Percentiles rank a stretch among this genome's conserved stretches.
Evolutionary conservation across 2,113 vertebrate genomes (phyloP).

Genomic region (Semnornis frantzii): DNA sequence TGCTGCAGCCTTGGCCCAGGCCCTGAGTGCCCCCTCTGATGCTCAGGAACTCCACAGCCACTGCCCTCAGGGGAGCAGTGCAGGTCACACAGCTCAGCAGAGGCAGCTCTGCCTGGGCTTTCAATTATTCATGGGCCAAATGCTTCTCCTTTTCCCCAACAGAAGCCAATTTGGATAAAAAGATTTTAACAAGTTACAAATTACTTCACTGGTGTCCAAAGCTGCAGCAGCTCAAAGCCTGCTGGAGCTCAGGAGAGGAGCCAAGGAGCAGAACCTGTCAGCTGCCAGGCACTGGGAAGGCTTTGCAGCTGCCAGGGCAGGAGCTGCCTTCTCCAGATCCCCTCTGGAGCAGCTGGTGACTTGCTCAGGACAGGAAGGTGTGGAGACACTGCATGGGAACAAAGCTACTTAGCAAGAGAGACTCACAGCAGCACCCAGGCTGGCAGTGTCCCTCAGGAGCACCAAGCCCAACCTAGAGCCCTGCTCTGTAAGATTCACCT

Average conservation of each 20-base stretch:
- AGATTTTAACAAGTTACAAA: neutral
- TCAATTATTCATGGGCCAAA: neutral
- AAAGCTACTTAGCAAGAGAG: neutral
- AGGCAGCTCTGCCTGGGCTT: neutral
- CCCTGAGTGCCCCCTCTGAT: neutral
- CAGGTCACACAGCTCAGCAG: neutral
- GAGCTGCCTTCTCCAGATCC: neutral
- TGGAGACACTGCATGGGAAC: neutral
- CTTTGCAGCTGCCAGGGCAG: neutral
- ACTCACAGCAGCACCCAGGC: neutral
- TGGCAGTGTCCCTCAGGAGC: too few relatives aligned
- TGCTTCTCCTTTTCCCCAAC: neutral
- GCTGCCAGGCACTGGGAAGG: too few relatives aligned
- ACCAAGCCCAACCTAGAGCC: too few relatives aligned
- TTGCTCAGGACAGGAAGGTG: neutral
- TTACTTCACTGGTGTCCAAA: too few relatives aligned
- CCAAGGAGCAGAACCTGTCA: too few relatives aligned
- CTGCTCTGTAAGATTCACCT: too few relatives aligned
- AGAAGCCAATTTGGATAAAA: neutral
- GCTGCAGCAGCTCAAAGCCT: too few relatives aligned
- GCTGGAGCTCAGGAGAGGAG: too few relatives aligned
- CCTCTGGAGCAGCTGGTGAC: neutral
- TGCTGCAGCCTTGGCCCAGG: neutral
- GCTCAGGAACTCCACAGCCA: neutral
- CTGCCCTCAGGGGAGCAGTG: neutral